Conservation (phyloP, 2,888 invertebrate genomes). For the Lepidocyrtoides sp. region DNA sequence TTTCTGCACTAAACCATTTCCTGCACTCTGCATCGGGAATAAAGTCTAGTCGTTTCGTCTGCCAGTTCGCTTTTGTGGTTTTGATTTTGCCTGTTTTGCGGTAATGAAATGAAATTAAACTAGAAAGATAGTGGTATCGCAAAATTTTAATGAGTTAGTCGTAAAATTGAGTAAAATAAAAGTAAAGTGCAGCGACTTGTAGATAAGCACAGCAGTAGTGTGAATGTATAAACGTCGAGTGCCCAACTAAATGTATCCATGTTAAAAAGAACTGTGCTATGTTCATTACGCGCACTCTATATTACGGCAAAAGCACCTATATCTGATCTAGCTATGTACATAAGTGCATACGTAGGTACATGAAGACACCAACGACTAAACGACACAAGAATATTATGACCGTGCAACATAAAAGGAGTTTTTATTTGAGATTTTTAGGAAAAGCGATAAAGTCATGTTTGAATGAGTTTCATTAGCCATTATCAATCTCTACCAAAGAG, state of each 20-base stretch:
- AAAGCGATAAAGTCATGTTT: constrained; percentile 36
- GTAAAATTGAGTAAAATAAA: constrained; percentile 33
- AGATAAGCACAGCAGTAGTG: not conserved
- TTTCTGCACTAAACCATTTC: constrained; percentile 35
- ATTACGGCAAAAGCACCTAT: not conserved
- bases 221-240: not conserved
- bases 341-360: not conserved
- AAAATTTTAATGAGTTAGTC: constrained; percentile 42
- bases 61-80: constrained; percentile 30
- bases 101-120: constrained; percentile 54
- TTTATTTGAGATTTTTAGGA: constrained; percentile 25
- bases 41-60: constrained; percentile 19
- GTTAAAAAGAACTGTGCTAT: too few relatives aligned
- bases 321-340: not conserved
- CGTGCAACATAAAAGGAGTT: not conserved
- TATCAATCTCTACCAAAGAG: not conserved
- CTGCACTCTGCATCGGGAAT: not conserved
- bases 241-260: not conserved
- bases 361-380: not conserved
- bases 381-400: not conserved
- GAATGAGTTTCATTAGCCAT: constrained; percentile 25
- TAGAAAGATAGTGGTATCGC: constrained; percentile 5
- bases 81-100: constrained; percentile 47
- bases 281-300: not conserved
- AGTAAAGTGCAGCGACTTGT: constrained; percentile 31